A percentile compares a stretch with the other conserved stretches of the same genome.
phyloP scores from a whole-genome alignment of 1,140 invertebrate genomes.

The Ditylenchus dipsaci region DNA sequence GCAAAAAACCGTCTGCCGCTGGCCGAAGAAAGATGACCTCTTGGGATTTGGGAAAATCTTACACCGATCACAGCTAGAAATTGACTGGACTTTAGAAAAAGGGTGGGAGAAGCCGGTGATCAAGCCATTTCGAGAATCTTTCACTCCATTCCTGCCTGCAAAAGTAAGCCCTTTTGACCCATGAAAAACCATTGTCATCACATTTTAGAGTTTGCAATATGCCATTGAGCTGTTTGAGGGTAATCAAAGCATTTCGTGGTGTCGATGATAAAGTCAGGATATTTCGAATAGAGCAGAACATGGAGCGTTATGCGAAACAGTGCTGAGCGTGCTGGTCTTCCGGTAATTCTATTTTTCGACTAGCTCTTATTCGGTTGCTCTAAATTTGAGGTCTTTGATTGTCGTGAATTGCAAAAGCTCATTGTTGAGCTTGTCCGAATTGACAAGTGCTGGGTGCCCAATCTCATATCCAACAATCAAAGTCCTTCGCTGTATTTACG shows the following conservation, averaged over 20 bases:
- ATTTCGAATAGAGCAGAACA: conserved; percentile 90
- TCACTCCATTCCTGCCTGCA: conserved; percentile 22
- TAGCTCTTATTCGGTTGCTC: no score
- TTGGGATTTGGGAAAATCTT: no score
- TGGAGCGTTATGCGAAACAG: conserved; percentile 84
- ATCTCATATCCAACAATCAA: conserved; percentile 66
- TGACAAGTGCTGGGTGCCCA: conserved; percentile 91
- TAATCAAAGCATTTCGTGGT: conserved; percentile 93
- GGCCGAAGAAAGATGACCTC: no score
- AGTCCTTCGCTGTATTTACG: conserved; percentile 81
- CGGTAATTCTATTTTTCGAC: conserved; percentile 56
- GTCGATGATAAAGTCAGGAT: conserved; percentile 83
- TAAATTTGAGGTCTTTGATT: conserved; percentile 70
- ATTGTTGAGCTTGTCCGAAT: conserved; percentile 79
- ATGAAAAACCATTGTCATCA: no score
- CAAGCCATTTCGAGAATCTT: no score
- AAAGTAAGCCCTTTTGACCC: conserved; percentile 44
- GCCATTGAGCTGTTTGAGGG: conserved; percentile 87
- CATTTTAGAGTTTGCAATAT: conserved; percentile 50
- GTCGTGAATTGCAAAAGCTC: conserved; percentile 78
- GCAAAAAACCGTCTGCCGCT: no score
- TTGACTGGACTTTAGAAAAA: no score
- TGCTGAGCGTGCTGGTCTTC: conserved; percentile 77
- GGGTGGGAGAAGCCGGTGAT: no score
- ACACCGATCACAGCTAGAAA: no score